Evolutionary conservation across 2,797 vertebrate genomes (phyloP), one percentile per base, ranked within the genome.

Genomic region (Macropodus opercularis): DNA sequence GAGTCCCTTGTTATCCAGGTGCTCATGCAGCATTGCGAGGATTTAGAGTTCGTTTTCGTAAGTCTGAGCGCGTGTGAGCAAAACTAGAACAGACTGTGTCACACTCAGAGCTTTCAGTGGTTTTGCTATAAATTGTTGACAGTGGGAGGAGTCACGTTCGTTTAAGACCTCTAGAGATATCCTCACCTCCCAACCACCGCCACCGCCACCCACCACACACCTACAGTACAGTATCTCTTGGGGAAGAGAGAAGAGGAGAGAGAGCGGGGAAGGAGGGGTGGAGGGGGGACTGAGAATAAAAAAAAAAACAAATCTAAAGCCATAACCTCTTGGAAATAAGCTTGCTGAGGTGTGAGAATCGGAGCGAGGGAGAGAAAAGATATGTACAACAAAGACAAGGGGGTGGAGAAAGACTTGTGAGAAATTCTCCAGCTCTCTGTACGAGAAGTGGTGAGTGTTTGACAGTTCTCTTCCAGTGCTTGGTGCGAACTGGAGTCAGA

Each of bases 241-340:
- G 83, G 77, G 51, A 77, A 81, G 72, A 60, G 79, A 77, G 74
- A 67, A 11, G 59, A 66, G 49, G 72, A 87, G 79, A 85, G 75
- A 69, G 59, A 70, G 70, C 32, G 5, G 60, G 63, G 59, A 57
- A 70, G 75, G 73, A 77, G 72, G 72, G 70, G 57, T 52, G 67
- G 65, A 77, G 70, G 51, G n/a, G n/a, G n/a, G n/a, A n/a, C n/a
- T n/a, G 54, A 77, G 69, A 79, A 31, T 1, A 47, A 65, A 83
- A 66, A 8, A 79, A 76, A 81, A 87, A 84, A 84, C 83, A 85
- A 85, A 84, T 81, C 82, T 81, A 84, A 79, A 82, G 79, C 75
- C 76, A 75, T 75, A 84, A 84, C 77, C 79, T 85, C 53, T 70
- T 86, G 77, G 84, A 86, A 83, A 88, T 84, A 61, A 88, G 85